Base-by-base conservation (phyloP, 2,797 vertebrate genomes). In the Gallinago solitaria region DNA sequence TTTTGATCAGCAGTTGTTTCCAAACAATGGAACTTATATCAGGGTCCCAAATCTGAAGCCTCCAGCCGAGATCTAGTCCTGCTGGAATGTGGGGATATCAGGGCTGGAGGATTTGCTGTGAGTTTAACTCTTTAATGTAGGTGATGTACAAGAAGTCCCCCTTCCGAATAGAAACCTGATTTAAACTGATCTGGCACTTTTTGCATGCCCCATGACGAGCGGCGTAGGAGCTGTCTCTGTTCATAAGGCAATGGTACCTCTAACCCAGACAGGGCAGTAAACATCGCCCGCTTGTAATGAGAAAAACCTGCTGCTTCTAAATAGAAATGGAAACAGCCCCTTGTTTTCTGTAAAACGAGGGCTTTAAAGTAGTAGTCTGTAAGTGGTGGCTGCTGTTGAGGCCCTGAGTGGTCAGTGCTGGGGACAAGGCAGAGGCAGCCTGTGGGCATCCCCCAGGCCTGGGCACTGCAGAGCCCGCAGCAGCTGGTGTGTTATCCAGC, bases 1-100 rank as follows among this genome's bases (percentile, higher is more conserved):
- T 95, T 95, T 94, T 69, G 70, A 90, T 86, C 59, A 82, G 69
- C 45, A 75, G 57, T 83, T 75, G 28, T 88, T 91, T 90, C 45
- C 61, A 83, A 81, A 94, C 11, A 76, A 82, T 70, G 70, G 67
- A 67, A 65, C n/a, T 67, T 68, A 12, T 81, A 94, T 93, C 69
- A 88, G 57, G 12, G 65, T 83, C 57, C 17, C 50, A 90, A 83
- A 96, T 94, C 94, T 91, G 43, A 79, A 82, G 43, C 59, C 47
- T 87, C 33, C 35, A 81, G 80, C 12, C 1, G 8, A 89, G 30
- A 33, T 61, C 20, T 67, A 35, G 56, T 75, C 57, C 41, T 13
- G 12, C 3, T 17, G 64, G 39, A 91, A 74, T 91, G 30, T 4
- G 8, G 63, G 63, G 45, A 37, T 43, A 59, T 28, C 11, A 9